Conservation (phyloP, 2,888 invertebrate species). For the Leptogaster cylindrica region DNA sequence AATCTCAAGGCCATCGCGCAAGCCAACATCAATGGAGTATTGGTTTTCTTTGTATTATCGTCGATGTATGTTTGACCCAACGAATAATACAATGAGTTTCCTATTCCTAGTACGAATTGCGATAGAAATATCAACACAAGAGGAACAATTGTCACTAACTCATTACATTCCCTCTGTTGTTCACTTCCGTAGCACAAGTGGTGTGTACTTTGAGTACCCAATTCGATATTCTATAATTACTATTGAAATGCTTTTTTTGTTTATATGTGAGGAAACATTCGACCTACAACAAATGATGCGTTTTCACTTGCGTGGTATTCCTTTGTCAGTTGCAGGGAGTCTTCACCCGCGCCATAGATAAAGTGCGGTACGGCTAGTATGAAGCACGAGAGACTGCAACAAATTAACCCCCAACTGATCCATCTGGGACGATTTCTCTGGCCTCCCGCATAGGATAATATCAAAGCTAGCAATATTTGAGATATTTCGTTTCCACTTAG, state of each 20-base stretch:
- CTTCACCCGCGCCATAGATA: slow-evolving; percentile 68
- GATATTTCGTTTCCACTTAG: slow-evolving; percentile 74
- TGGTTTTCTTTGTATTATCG: slow-evolving; percentile 71
- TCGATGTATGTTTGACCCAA: slow-evolving; percentile 73
- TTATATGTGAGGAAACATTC: slow-evolving; percentile 4
- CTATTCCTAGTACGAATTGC: slow-evolving; percentile 73
- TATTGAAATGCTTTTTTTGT: neutral
- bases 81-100: slow-evolving; percentile 70
- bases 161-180: slow-evolving; percentile 51
- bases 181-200: slow-evolving; percentile 2
- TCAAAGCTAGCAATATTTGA: slow-evolving; percentile 69
- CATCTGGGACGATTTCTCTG: slow-evolving; percentile 71
- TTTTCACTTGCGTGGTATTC: slow-evolving; percentile 56
- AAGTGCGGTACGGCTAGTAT: slow-evolving; percentile 68
- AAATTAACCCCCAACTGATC: slow-evolving; percentile 70
- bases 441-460: slow-evolving; percentile 71
- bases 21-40: slow-evolving; percentile 67
- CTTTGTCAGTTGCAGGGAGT: slow-evolving; percentile 58
- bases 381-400: slow-evolving; percentile 68
- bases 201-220: neutral
- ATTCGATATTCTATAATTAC: neutral
- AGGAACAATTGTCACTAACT: slow-evolving; percentile 63
- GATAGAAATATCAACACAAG: slow-evolving; percentile 70
- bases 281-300: slow-evolving; percentile 53
- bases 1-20: slow-evolving; percentile 60